Evolutionary conservation across 1,140 invertebrate genomes (phyloP).

Genomic region (Anoplolepis gracilipes): DNA sequence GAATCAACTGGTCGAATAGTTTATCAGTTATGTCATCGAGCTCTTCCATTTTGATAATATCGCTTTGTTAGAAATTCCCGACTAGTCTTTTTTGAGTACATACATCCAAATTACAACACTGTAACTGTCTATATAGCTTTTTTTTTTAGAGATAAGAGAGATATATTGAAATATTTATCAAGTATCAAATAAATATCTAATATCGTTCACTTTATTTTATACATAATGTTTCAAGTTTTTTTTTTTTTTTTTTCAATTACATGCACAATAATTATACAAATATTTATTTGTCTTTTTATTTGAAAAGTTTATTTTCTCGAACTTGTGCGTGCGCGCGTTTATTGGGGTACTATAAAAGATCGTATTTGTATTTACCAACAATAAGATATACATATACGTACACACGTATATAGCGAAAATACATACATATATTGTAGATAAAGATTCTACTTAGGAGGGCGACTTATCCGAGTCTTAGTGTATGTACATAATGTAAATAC

Average conservation of each 20-base stretch:
- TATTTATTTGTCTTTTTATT: too few relatives aligned
- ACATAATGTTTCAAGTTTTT: background rate
- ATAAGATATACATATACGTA: background rate
- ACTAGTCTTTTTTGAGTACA: background rate
- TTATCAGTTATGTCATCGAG: conserved; percentile 80
- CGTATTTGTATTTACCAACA: background rate
- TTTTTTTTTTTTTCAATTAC: background rate
- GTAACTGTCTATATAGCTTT: background rate
- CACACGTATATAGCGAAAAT: background rate
- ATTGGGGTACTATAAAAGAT: background rate
- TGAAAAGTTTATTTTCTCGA: background rate
- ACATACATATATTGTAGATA: background rate
- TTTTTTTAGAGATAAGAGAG: background rate
- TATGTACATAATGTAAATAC: conserved; percentile 76
- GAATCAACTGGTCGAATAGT: conserved; percentile 84
- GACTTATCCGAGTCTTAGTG: conserved; percentile 53
- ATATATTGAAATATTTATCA: background rate
- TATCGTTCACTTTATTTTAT: background rate
- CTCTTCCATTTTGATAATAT: conserved; percentile 11
- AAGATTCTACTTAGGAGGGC: conserved; percentile 15
- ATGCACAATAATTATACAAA: background rate
- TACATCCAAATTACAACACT: background rate
- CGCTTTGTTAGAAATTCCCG: conserved; percentile 6
- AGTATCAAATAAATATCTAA: background rate
- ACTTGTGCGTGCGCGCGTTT: too few relatives aligned